phyloP scores from a whole-genome alignment of 2,113 vertebrate species.

The Pelodiscus sinensis region DNA sequence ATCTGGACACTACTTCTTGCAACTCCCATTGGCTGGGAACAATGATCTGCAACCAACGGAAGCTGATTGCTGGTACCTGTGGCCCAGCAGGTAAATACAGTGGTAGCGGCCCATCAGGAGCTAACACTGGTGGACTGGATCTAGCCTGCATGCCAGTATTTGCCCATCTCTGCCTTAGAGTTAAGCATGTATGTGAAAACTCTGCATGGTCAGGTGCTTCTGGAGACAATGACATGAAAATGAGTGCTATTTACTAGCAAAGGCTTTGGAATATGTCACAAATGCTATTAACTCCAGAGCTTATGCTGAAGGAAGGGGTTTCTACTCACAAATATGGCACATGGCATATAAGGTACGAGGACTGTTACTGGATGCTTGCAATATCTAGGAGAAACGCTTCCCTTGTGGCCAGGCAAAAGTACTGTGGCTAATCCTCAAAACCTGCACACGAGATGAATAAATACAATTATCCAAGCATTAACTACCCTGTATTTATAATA shows the following conservation, averaged over 20 bases:
- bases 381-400: neutral
- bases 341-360: neutral
- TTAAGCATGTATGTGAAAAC: neutral
- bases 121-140: no score
- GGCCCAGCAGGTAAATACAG: no score
- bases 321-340: neutral
- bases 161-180: neutral
- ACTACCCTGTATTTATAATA: neutral
- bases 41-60: no score
- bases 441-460: neutral
- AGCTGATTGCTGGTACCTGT: no score
- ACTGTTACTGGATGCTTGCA: accelerated
- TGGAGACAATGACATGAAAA: neutral
- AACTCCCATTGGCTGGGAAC: no score
- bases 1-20: no score
- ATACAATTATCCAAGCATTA: neutral
- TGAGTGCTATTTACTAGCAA: neutral
- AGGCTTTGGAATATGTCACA: neutral
- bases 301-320: neutral
- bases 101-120: no score
- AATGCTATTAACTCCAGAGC: neutral
- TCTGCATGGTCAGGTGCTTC: neutral
- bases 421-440: neutral
- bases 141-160: no score
- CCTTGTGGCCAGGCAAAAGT: neutral